Conservation (phyloP, 2,113 vertebrate species). For the Tachycineta bicolor region DNA sequence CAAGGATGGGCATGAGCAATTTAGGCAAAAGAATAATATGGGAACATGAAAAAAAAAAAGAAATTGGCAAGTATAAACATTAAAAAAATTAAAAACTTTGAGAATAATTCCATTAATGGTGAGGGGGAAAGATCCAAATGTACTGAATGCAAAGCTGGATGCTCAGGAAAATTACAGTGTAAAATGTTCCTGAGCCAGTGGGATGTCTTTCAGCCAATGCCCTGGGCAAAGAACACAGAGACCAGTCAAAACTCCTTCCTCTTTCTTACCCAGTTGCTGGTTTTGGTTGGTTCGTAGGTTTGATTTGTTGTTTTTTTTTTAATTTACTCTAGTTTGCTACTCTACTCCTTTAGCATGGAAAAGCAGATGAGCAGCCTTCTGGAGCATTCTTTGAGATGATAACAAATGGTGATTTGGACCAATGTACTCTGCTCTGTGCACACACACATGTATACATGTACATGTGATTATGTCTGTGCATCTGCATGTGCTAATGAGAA, state of each 20-base stretch:
- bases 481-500: neutral
- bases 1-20: neutral
- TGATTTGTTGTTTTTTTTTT: neutral
- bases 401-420: neutral
- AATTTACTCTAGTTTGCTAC: neutral
- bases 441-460: no score
- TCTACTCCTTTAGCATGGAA: neutral
- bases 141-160: neutral
- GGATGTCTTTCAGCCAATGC: neutral
- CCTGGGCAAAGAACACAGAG: neutral
- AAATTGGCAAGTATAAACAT: neutral
- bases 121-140: neutral
- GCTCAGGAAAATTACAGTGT: neutral
- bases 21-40: neutral
- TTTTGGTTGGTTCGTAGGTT: neutral
- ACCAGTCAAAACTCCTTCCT: neutral
- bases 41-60: neutral
- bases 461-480: neutral
- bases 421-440: neutral
- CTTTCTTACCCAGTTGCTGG: neutral
- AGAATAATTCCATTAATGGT: neutral
- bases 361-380: neutral
- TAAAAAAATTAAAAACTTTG: neutral
- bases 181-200: neutral
- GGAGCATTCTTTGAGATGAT: neutral